Base-by-base conservation (phyloP, 2,888 invertebrate genomes). In the Lasioglossum pauxillum region DNA sequence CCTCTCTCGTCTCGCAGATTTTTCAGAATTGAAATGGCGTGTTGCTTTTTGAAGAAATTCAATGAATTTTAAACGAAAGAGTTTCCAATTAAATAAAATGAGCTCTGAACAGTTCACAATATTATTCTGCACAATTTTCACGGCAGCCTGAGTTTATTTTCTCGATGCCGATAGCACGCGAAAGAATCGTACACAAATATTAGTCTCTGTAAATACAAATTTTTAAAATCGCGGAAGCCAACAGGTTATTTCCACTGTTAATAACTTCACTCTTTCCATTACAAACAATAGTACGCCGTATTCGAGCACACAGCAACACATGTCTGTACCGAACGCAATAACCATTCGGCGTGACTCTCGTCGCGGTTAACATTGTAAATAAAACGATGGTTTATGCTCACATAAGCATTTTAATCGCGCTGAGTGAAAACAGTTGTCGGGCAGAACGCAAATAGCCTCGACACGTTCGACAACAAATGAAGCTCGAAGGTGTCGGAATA, bases 391-490 rank as follows among this genome's bases (percentile, higher is more conserved):
- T 64, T 46, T 31, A 41, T 12, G 31, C 44, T 35, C 49, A 10
- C 14, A 35, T 31, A 31, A 44, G n/a, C 44, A 12, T 46, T 49
- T 23, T 64, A 41, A 16, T 60, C 44, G 23, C 5, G 23, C 5
- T 5, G 3, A 27, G 27, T 78, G 60, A 60, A 38, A 38, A 60
- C 31, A 10, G 16, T 12, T n/a, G 46, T 31, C 5, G 16, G 31
- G 5, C 16, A 10, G 23, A 73, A 60, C 27, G 16, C 27, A 57
- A 60, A 67, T 31, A 31, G n/a, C 27, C 67, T 31, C 16, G 19
- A 67, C 35, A 35, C 67, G 67, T 67, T 31, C 67, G 67, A 67
- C 19, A 35, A 35, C 67, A 67, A 67, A 67, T 19, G 35, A 67
- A 19, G 31, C 31, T 16, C 8, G 31, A 67, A 16, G 14, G 35